These are phyloP conservation scores for Pomatorhinus ruficollis DNA, from an alignment of 2,113 vertebrate genomes.

Conservation along the genomic window DNA sequence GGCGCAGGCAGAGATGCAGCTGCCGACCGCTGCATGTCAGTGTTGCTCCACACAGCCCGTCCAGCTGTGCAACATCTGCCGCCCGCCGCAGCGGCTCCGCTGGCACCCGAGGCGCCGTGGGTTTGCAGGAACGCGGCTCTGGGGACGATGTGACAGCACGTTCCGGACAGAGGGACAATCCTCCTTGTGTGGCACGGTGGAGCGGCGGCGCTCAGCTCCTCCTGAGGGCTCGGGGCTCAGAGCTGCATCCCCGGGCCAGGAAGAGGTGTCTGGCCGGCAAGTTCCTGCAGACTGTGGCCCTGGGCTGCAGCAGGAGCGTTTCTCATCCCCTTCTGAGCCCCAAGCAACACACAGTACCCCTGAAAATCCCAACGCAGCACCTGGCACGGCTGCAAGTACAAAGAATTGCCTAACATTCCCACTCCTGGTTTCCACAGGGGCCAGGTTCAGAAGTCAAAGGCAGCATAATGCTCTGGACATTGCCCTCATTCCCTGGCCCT, in stretches of 20 bases:
- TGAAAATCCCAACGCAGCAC: background rate
- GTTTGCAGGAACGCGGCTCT: background rate
- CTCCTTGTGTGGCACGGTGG: background rate
- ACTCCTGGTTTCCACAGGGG: background rate
- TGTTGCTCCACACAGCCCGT: background rate
- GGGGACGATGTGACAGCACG: background rate
- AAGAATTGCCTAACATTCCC: background rate
- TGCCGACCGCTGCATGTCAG: constrained; percentile 25
- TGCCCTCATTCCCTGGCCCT: background rate
- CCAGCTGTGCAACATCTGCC: constrained; percentile 51
- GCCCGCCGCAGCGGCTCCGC: accelerated
- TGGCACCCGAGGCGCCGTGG: accelerated
- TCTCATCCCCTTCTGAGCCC: background rate
- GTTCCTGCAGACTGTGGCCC: background rate
- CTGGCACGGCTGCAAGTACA: accelerated
- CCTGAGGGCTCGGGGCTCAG: background rate
- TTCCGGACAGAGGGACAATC: accelerated
- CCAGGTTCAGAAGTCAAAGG: background rate
- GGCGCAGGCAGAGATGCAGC: background rate
- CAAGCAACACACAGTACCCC: background rate
- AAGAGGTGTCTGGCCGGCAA: background rate
- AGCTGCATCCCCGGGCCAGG: accelerated
- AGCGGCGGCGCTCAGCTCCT: accelerated
- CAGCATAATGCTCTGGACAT: accelerated
- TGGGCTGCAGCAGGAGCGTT: background rate